These are phyloP conservation scores for Bathynomus jamesi DNA, from an alignment of 1,140 invertebrate species.

Conservation along the genomic window DNA sequence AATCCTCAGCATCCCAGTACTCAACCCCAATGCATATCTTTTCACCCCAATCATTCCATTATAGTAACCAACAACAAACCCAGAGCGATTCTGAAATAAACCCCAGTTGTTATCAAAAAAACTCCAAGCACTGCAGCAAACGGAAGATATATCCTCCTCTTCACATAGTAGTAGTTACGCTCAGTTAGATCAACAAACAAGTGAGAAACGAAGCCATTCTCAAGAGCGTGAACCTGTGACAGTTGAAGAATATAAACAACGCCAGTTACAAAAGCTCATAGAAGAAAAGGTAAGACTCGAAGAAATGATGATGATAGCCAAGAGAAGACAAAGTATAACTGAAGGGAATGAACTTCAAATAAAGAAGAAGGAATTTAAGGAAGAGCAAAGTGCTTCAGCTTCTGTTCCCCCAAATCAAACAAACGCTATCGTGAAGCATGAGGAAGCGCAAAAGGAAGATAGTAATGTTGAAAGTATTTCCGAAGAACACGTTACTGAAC, in stretches of 20 bases:
- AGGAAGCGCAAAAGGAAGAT: too few species aligned
- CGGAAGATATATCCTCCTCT: neutral
- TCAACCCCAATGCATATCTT: conserved; percentile 16
- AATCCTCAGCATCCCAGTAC: neutral
- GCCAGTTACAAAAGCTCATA: conserved; percentile 30
- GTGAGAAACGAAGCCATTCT: neutral
- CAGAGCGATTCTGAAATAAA: neutral
- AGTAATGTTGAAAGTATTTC: too few species aligned
- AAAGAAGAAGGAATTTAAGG: neutral
- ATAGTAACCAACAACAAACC: neutral
- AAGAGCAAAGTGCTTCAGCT: neutral
- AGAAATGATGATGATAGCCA: conserved; percentile 35
- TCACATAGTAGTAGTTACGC: neutral
- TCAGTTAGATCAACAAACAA: neutral
- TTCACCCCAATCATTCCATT: conserved; percentile 13
- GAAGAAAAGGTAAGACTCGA: conserved; percentile 30
- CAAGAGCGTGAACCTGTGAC: neutral
- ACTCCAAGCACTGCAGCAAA: neutral
- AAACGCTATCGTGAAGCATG: too few species aligned
- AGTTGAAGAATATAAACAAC: conserved; percentile 19
- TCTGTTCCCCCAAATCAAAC: neutral
- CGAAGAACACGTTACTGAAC: too few species aligned
- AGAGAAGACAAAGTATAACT: conserved; percentile 17
- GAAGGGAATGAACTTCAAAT: neutral
- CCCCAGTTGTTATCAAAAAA: neutral